Evolutionary conservation across 2,888 invertebrate species (phyloP), one percentile per base, ranked within the genome.

Genomic region (Zele albiditarsus): DNA sequence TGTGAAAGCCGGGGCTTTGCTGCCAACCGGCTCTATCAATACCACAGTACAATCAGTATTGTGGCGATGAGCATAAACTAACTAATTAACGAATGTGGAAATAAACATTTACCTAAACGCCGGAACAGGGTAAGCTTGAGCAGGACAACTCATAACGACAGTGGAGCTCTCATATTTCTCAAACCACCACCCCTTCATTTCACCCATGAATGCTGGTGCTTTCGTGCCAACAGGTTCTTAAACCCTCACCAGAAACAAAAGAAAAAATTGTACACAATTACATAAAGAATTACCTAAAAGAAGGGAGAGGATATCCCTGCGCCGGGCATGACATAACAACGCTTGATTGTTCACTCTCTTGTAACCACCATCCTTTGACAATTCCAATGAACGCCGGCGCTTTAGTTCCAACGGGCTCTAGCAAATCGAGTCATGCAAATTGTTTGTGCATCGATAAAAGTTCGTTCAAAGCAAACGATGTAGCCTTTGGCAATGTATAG

Each of bases 51-150:
- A 53, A 20, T 68, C 23, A 57, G n/a, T 31, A 27, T 68, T 10
- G n/a, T 28, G 20, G 28, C 38, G 12, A 25, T 6, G n/a, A 57
- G 25, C 1, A 49, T 23, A 1, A 5, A 25, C 60, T n/a, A 25
- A 8, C n/a, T 12, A 3, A 28, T 33, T 16, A 33, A 23, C 8
- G 23, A 8, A 27, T 14, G 46, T 28, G 23, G n/a, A 20, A 8
- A 58, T 25, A 28, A 23, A 4, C 12, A 20, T 77, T 82, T 90
- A 91, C 91, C 90, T 90, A 88, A 90, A 89, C 71, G 88, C 82
- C 84, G 94, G 94, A 85, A 94, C 92, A 69, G 94, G 94, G 88
- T 91, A 93, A 84, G 93, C 93, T 90, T 94, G 94, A 76, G 93
- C 93, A 86, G 93, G 93, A 90, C 94, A 94, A 77, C 93, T 91